A percentile compares a stretch with the other conserved stretches of the same genome.
Conservation (phyloP, 2,113 vertebrate genomes). For the Dipodomys spectabilis region DNA sequence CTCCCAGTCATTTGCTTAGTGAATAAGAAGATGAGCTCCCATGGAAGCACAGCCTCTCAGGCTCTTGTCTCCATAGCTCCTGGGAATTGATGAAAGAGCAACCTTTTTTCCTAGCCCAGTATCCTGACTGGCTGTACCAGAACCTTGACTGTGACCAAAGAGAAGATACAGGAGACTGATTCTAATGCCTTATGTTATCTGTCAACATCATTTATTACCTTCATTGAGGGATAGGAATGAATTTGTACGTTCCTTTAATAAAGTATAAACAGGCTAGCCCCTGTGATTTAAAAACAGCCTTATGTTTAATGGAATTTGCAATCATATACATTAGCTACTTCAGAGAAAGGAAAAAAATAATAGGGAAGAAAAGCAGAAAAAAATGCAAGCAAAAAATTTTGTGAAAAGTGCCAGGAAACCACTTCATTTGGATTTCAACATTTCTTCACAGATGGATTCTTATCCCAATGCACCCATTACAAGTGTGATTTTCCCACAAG, state of each 20-base stretch:
- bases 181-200: background rate
- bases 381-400: constrained; percentile 17
- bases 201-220: background rate
- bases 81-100: background rate
- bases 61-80: background rate
- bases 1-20: background rate
- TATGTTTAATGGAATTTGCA: background rate
- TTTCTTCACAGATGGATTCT: constrained; percentile 42
- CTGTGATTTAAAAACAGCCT: background rate
- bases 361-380: background rate
- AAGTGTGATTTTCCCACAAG: constrained; percentile 34
- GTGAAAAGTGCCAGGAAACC: constrained; percentile 16
- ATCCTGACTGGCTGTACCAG: background rate
- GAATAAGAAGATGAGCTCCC: background rate
- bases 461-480: constrained; percentile 41
- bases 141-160: background rate
- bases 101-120: background rate
- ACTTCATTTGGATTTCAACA: background rate
- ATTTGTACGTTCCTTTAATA: background rate
- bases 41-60: background rate
- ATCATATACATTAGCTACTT: background rate
- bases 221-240: background rate
- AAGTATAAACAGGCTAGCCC: background rate
- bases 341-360: constrained; percentile 13
- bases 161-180: background rate